Evolutionary conservation across 2,113 vertebrate species (phyloP).

Genomic region (Mus pahari): DNA sequence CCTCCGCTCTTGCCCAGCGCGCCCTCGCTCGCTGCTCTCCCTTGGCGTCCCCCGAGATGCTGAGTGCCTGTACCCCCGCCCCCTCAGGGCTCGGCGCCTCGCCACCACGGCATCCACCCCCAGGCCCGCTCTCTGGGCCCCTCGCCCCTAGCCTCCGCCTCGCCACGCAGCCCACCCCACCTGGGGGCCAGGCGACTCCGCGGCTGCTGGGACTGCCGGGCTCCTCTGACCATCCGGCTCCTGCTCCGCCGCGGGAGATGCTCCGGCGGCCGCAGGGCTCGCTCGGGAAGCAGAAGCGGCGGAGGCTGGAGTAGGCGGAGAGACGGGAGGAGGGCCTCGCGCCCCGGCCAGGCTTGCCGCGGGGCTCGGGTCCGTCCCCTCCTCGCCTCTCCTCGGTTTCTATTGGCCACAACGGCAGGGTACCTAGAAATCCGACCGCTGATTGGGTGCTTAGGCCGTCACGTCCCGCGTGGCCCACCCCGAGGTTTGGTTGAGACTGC

Average conservation of each 20-base stretch:
- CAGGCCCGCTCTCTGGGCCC: conserved; percentile 30
- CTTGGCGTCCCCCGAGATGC: neutral
- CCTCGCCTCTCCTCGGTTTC: conserved; percentile 14
- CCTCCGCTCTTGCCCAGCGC: neutral
- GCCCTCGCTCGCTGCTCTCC: neutral
- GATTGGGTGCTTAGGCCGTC: conserved; percentile 60
- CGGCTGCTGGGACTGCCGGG: conserved; percentile 81
- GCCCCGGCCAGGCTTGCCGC: conserved; percentile 59
- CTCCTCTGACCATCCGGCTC: conserved; percentile 84
- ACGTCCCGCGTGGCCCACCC: conserved; percentile 21
- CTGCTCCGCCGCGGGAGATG: conserved; percentile 83
- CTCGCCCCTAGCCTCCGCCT: neutral
- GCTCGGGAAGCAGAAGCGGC: conserved; percentile 79
- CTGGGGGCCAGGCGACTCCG: conserved; percentile 81
- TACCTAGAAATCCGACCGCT: neutral
- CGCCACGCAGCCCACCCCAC: conserved; percentile 48
- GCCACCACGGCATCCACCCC: conserved; percentile 35
- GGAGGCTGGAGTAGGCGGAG: conserved; percentile 72
- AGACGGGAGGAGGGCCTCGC: conserved; percentile 75
- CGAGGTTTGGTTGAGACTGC: conserved; percentile 82
- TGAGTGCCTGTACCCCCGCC: neutral
- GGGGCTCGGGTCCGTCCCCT: conserved; percentile 12
- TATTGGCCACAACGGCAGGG: neutral
- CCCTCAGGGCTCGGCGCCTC: conserved; percentile 29
- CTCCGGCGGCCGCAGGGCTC: conserved; percentile 81